Percentiles rank a stretch among this genome's conserved stretches.
phyloP scores from a whole-genome alignment of 2,888 invertebrate genomes.

The Lacanobia oleracea region DNA sequence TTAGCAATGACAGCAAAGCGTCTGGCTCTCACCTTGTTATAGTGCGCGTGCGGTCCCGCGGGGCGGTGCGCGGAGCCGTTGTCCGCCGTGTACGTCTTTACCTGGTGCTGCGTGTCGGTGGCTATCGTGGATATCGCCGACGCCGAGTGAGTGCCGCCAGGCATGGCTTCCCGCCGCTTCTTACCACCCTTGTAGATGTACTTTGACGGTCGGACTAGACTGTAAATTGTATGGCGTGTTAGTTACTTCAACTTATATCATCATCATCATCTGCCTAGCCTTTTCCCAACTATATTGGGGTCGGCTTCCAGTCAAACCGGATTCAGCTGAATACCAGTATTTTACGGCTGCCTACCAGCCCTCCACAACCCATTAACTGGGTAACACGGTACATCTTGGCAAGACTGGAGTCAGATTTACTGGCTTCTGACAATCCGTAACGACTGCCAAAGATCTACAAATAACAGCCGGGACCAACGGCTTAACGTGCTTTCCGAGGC shows the following conservation, averaged over 20 bases:
- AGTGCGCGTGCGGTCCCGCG: conserved; percentile 95
- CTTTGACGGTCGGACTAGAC: conserved; percentile 86
- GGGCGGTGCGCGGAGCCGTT: conserved; percentile 96
- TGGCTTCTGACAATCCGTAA: no score
- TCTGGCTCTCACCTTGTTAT: conserved; percentile 96
- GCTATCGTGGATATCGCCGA: conserved; percentile 90
- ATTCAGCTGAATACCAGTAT: no score
- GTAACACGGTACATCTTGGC: no score
- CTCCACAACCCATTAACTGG: no score
- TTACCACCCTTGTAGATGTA: conserved; percentile 88
- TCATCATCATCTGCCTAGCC: no score
- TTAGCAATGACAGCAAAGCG: conserved; percentile 76
- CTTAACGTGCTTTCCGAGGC: no score
- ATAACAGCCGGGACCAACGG: no score
- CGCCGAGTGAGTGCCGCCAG: conserved; percentile 77
- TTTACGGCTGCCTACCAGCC: no score
- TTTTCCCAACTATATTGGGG: no score
- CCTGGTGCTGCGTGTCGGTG: conserved; percentile 95
- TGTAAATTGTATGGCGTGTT: conserved; percentile 62
- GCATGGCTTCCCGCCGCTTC: conserved; percentile 85
- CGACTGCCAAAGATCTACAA: no score
- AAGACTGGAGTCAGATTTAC: no score
- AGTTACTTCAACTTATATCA: not conserved
- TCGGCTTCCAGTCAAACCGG: no score
- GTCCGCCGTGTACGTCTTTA: conserved; percentile 98